These are phyloP conservation scores for Pseudotriccus pelzelni DNA, from an alignment of 2,797 vertebrate species.

Conservation along the genomic window DNA sequence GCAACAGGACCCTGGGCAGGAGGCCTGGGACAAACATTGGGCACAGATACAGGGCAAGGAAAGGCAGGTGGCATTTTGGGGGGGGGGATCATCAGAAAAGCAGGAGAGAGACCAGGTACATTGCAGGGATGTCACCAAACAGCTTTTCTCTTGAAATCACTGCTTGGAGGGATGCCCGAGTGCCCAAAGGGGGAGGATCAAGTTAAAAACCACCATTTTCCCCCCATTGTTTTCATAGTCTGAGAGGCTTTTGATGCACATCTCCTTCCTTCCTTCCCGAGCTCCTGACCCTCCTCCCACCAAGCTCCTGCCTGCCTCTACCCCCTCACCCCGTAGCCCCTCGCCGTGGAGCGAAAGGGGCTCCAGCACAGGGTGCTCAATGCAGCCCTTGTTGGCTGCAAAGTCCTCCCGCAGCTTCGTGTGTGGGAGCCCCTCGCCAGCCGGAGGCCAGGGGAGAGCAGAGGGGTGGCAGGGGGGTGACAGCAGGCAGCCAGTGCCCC, in stretches of 20 bases:
- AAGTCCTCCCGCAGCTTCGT: background rate
- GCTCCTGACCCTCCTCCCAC: background rate
- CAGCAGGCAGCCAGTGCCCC: background rate
- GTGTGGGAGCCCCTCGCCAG: background rate
- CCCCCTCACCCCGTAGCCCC: background rate
- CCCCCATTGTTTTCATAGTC: background rate
- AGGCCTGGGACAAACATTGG: background rate
- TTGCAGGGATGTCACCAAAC: background rate
- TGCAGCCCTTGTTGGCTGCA: background rate
- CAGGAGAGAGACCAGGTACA: background rate
- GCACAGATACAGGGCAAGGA: background rate
- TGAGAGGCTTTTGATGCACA: background rate
- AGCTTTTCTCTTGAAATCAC: background rate
- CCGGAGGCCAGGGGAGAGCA: rapidly evolving
- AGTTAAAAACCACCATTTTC: background rate
- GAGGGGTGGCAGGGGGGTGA: background rate
- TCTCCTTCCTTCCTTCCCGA: background rate
- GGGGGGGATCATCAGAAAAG: background rate
- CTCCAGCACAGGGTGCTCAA: background rate
- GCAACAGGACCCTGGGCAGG: rapidly evolving
- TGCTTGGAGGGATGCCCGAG: background rate
- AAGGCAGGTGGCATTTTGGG: rapidly evolving
- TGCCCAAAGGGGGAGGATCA: background rate
- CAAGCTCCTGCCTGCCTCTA: background rate
- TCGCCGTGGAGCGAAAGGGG: background rate